These are phyloP conservation scores for Folsomia candida DNA, from an alignment of 2,888 invertebrate genomes.

Conservation along the genomic window DNA sequence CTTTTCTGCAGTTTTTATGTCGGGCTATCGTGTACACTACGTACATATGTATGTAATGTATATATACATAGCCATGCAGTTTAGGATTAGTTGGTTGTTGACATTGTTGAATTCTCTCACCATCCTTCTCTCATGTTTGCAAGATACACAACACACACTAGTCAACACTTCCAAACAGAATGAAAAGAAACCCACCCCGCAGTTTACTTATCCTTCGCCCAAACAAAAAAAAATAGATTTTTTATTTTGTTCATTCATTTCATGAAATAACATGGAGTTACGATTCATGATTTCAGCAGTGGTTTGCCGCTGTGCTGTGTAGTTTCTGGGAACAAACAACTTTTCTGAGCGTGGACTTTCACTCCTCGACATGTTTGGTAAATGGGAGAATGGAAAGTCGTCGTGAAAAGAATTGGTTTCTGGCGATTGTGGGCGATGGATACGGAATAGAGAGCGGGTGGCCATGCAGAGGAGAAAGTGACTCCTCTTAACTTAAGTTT, in stretches of 20 bases:
- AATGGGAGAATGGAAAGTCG: background rate
- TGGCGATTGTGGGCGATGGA: background rate
- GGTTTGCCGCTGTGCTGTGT: background rate
- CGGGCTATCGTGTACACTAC: no score
- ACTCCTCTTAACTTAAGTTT: conserved; percentile 10
- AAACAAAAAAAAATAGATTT: background rate
- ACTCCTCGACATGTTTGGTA: background rate
- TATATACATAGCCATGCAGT: no score
- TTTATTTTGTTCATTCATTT: conserved; percentile 13
- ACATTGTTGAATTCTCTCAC: no score
- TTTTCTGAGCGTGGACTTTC: background rate
- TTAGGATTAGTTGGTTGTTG: background rate
- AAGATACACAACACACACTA: background rate
- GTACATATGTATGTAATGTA: no score
- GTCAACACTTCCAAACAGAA: background rate
- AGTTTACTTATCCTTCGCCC: background rate
- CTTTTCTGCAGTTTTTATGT: background rate
- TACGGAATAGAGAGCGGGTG: background rate
- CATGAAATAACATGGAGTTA: background rate
- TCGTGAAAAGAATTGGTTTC: background rate
- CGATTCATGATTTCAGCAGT: background rate
- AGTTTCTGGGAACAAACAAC: no score
- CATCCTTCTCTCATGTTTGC: background rate
- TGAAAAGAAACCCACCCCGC: background rate
- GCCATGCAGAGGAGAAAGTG: background rate